phyloP scores from a whole-genome alignment of 2,888 invertebrate species.

The Rhabditoides inermis region DNA sequence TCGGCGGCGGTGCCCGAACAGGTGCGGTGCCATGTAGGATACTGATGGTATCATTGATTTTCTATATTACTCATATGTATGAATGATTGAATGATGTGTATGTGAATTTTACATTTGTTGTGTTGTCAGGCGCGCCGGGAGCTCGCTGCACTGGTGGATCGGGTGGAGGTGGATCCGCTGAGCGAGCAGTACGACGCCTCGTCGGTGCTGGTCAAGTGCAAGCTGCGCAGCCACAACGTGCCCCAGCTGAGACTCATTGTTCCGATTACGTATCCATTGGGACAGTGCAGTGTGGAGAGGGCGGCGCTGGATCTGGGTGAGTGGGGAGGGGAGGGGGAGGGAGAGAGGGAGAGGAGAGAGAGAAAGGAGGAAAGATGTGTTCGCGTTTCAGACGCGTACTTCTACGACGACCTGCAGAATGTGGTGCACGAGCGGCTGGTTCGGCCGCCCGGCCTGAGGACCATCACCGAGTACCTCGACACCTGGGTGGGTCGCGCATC shows the following conservation, averaged over 20 bases:
- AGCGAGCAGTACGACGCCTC: constrained; percentile 22
- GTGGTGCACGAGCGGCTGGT: constrained; percentile 42
- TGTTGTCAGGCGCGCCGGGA: constrained; percentile 35
- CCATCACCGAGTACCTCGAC: constrained; percentile 42
- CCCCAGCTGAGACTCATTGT: constrained; percentile 41
- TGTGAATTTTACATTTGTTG: no score
- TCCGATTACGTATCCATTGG: constrained; percentile 39
- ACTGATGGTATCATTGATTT: no score
- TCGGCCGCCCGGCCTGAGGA: constrained; percentile 23
- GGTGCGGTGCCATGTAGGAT: neutral
- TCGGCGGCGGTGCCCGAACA: constrained; percentile 1
- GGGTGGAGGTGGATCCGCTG: constrained; percentile 31
- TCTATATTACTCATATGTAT: no score
- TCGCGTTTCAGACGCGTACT: constrained; percentile 32
- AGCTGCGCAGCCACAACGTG: constrained; percentile 34
- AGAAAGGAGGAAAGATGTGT: neutral
- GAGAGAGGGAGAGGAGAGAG: neutral
- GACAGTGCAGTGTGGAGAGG: constrained; percentile 30
- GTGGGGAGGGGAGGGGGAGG: neutral
- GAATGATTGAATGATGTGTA: no score
- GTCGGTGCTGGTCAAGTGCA: constrained; percentile 27
- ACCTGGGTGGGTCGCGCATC: constrained; percentile 35
- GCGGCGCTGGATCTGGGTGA: constrained; percentile 40
- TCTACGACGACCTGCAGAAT: constrained; percentile 48
- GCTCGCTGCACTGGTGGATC: constrained; percentile 20